Evolutionary conservation across 2,113 vertebrate species (phyloP).

Genomic region (Chlorodrepanis virens): DNA sequence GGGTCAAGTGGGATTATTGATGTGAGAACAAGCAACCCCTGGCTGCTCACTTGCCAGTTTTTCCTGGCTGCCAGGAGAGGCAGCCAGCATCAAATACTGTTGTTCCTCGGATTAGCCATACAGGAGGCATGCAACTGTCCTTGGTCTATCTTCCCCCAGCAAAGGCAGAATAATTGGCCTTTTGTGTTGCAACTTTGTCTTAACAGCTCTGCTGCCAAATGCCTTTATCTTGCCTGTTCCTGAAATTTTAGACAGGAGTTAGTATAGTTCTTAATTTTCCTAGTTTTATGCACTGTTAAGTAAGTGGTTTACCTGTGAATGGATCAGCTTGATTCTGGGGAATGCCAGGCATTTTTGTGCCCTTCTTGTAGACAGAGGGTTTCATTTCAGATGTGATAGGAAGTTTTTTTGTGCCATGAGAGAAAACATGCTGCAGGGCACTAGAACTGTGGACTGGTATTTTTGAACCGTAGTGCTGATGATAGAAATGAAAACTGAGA

Average conservation of each 20-base stretch:
- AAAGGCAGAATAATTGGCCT: background rate
- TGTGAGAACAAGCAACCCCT: background rate
- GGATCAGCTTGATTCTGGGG: background rate
- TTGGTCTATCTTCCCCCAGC: background rate
- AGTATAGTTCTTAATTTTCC: background rate
- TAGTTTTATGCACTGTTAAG: background rate
- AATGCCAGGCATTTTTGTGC: background rate
- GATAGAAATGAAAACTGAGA: background rate
- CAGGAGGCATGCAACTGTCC: background rate
- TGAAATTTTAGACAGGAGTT: background rate
- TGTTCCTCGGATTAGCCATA: background rate
- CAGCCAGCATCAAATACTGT: background rate
- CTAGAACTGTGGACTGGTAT: background rate
- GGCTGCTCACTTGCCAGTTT: background rate
- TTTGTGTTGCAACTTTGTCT: background rate
- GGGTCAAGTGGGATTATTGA: slow-evolving; percentile 1
- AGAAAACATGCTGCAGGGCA: background rate
- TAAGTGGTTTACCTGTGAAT: background rate
- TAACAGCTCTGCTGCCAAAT: background rate
- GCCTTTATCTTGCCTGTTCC: background rate
- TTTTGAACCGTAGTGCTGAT: background rate
- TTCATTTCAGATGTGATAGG: background rate
- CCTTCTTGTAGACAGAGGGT: background rate
- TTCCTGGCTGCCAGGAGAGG: background rate
- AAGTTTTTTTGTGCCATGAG: background rate